Evolutionary conservation across 2,797 vertebrate species (phyloP).

Genomic region (Pseudochirops corinnae): DNA sequence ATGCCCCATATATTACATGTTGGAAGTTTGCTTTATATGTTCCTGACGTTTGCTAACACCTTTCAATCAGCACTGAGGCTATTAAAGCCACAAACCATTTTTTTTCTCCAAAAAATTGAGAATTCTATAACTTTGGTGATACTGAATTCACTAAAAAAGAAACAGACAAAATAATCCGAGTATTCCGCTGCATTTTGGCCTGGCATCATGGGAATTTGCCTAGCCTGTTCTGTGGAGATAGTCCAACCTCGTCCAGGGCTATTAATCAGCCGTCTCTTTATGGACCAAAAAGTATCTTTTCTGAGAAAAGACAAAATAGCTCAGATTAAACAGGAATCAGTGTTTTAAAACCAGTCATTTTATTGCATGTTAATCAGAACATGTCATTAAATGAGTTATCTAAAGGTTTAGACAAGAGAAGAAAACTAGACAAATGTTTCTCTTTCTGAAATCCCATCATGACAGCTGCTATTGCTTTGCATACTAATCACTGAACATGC

Average conservation of each 20-base stretch:
- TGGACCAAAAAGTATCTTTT: constrained; percentile 15
- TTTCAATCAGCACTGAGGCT: constrained; percentile 66
- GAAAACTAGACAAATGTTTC: constrained; percentile 47
- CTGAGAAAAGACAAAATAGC: constrained; percentile 49
- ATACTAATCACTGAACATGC: background rate
- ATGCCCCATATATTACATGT: constrained; percentile 45
- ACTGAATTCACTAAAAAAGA: constrained; percentile 56
- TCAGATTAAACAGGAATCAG: constrained; percentile 44
- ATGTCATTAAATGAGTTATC: constrained; percentile 49
- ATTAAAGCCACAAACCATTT: constrained; percentile 65
- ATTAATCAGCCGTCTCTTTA: constrained; percentile 59
- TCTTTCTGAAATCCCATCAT: background rate
- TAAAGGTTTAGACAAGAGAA: constrained; percentile 15
- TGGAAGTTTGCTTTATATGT: constrained; percentile 67
- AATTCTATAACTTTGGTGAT: constrained; percentile 68
- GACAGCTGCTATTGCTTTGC: background rate
- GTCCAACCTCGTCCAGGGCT: constrained; percentile 18
- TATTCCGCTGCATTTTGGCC: background rate
- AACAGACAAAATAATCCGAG: constrained; percentile 59
- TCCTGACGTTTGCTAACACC: constrained; percentile 22
- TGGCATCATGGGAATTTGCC: constrained; percentile 53
- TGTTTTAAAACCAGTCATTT: constrained; percentile 49
- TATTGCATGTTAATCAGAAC: constrained; percentile 40
- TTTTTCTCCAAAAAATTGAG: constrained; percentile 68
- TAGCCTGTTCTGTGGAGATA: constrained; percentile 44